These are phyloP conservation scores for Steinernema scapterisci DNA, from an alignment of 2,888 invertebrate genomes.

Conservation along the genomic window DNA sequence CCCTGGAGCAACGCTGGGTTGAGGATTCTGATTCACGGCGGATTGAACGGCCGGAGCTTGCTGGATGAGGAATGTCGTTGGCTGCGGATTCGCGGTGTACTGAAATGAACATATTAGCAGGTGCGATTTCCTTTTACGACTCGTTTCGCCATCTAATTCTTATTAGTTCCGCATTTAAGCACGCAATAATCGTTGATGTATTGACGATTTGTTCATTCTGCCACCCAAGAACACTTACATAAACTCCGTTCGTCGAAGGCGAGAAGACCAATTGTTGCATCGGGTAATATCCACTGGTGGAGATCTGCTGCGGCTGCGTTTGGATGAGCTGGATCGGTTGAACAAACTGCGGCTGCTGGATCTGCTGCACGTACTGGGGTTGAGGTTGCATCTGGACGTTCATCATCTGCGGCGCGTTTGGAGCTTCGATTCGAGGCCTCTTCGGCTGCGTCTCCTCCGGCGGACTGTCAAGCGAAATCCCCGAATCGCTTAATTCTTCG, in stretches of 20 bases:
- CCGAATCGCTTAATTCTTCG: not conserved
- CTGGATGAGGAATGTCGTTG: not conserved
- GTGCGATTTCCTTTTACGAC: too few relatives aligned
- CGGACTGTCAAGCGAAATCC: not conserved
- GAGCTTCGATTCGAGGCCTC: not conserved
- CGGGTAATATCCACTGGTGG: not conserved
- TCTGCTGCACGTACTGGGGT: not conserved
- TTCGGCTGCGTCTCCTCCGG: not conserved
- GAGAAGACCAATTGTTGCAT: not conserved
- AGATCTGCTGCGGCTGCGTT: not conserved
- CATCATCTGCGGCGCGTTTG: not conserved
- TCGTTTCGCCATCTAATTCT: too few relatives aligned
- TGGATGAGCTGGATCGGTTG: not conserved
- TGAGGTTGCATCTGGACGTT: not conserved
- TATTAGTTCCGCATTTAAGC: too few relatives aligned
- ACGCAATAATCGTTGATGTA: too few relatives aligned
- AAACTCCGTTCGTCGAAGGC: not conserved
- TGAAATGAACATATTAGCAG: not conserved
- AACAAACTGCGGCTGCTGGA: constrained; percentile 1
- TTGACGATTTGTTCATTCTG: too few relatives aligned
- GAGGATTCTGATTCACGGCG: not conserved
- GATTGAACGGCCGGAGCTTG: not conserved
- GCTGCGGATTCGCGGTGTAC: not conserved
- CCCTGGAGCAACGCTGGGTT: not conserved
- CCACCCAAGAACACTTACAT: too few relatives aligned